A percentile compares a stretch with the other conserved stretches of the same genome.
These are phyloP conservation scores for Calliphora vomitoria DNA, from an alignment of 2,888 invertebrate species.

Conservation along the genomic window DNA sequence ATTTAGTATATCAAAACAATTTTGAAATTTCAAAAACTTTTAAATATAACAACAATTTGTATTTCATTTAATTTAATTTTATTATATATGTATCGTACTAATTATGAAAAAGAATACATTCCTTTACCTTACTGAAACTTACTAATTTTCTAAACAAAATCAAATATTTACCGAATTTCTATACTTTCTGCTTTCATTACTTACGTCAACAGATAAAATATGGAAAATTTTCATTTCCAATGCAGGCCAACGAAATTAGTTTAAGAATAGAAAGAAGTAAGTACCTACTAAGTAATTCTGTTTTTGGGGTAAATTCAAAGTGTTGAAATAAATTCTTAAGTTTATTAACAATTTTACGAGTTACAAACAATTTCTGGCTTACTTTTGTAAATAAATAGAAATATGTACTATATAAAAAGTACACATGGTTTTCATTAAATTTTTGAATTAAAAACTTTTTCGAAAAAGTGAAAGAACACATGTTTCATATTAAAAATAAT, in stretches of 20 bases:
- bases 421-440: slow-evolving; percentile 9
- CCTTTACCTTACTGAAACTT: not conserved
- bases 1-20: too few relatives aligned
- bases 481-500: slow-evolving; percentile 55
- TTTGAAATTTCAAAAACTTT: too few relatives aligned
- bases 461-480: slow-evolving; percentile 69
- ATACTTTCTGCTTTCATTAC: not conserved
- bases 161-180: slow-evolving; percentile 3
- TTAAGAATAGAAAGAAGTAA: not conserved
- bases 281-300: not conserved
- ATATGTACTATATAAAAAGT: not conserved
- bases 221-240: not conserved
- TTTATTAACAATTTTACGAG: not conserved
- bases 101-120: not conserved
- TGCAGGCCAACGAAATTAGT: not conserved
- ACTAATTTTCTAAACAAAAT: not conserved
- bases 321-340: slow-evolving; percentile 22
- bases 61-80: too few relatives aligned
- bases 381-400: too few relatives aligned
- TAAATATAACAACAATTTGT: too few relatives aligned
- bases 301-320: not conserved
- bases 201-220: not conserved
- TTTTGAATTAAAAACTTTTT: not conserved
- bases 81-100: too few relatives aligned
- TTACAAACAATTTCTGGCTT: not conserved